These are phyloP conservation scores for Minunthozetes semirufus DNA, from an alignment of 2,888 invertebrate species.

Conservation along the genomic window DNA sequence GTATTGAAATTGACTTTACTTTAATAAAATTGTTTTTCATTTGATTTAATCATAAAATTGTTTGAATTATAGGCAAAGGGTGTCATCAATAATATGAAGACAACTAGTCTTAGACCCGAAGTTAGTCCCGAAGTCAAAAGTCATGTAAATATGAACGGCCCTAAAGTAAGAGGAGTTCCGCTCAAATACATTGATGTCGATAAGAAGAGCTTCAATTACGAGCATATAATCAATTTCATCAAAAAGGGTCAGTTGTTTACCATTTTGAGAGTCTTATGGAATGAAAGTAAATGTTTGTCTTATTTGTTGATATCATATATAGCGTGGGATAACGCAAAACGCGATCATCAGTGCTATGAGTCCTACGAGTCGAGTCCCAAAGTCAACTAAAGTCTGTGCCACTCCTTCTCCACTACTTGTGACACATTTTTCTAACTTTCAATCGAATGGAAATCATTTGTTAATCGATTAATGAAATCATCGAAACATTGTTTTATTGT, in stretches of 20 bases:
- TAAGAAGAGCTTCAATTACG: slow-evolving; percentile 32
- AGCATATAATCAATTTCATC: slow-evolving; percentile 31
- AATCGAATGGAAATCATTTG: neutral
- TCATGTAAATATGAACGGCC: slow-evolving; percentile 16
- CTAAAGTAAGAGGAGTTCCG: neutral
- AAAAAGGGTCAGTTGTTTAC: slow-evolving; percentile 18
- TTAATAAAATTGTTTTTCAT: neutral
- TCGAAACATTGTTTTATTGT: neutral
- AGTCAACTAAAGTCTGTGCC: slow-evolving; percentile 29
- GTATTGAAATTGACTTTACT: too few species aligned
- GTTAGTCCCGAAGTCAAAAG: slow-evolving; percentile 11
- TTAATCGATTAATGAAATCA: neutral
- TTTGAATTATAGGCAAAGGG: neutral
- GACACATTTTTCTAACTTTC: neutral
- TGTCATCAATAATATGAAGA: neutral
- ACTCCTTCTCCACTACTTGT: neutral
- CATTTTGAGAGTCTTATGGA: neutral
- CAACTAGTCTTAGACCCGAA: neutral
- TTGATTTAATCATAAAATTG: neutral
- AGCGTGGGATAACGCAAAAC: slow-evolving; percentile 27
- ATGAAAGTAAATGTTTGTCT: neutral
- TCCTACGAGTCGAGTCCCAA: slow-evolving; percentile 3
- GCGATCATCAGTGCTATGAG: neutral
- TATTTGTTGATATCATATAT: neutral
- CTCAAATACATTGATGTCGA: slow-evolving; percentile 29